These are phyloP conservation scores for Strigops habroptila DNA, from an alignment of 2,113 vertebrate species.

Conservation along the genomic window DNA sequence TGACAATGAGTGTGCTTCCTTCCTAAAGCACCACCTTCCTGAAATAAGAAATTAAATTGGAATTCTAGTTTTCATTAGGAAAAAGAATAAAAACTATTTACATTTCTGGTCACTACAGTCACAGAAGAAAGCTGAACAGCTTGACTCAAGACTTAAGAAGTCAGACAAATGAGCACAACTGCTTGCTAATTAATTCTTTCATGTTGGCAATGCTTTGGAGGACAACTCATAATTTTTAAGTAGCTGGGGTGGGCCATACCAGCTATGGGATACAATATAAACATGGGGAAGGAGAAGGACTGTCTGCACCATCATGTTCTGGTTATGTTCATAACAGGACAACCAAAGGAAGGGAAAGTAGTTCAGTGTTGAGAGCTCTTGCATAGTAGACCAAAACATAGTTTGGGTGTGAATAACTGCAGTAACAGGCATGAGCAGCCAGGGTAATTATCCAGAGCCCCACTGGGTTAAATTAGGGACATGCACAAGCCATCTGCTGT, in stretches of 20 bases:
- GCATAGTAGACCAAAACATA: not conserved
- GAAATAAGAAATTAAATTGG: not conserved
- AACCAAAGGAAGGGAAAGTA: not conserved
- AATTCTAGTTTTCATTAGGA: not conserved
- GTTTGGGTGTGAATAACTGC: not conserved
- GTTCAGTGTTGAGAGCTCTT: not conserved
- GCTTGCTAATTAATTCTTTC: not conserved
- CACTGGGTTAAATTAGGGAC: not conserved
- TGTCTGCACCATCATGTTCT: not conserved
- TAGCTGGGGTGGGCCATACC: not conserved
- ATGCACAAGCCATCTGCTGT: not conserved
- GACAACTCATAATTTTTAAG: not conserved
- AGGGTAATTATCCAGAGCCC: not conserved
- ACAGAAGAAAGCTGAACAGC: not conserved
- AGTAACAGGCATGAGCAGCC: not conserved
- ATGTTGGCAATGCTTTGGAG: not conserved
- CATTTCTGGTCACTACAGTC: not conserved
- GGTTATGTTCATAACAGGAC: not conserved
- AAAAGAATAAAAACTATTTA: not conserved
- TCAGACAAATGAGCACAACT: not conserved
- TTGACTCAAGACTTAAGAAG: not conserved
- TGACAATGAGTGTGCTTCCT: not conserved
- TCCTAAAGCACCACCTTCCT: not conserved
- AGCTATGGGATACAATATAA: not conserved
- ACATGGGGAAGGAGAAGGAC: not conserved